phyloP scores from a whole-genome alignment of 2,113 vertebrate genomes.

The Drymodes brunneopygia region DNA sequence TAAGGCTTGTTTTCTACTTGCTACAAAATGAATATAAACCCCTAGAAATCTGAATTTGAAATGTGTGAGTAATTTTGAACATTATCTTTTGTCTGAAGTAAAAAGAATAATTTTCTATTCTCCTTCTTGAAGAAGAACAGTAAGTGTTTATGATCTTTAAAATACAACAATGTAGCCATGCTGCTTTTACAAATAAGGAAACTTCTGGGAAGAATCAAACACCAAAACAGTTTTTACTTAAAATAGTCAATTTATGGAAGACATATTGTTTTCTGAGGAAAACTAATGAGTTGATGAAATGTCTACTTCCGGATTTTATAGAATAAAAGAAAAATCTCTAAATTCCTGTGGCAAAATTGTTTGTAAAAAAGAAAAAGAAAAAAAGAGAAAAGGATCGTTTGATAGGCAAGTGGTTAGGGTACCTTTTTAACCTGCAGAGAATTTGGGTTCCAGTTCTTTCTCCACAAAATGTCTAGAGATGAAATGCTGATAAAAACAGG shows the following conservation, averaged over 20 bases:
- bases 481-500: background rate
- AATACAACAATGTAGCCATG: background rate
- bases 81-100: background rate
- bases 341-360: background rate
- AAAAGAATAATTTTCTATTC: background rate
- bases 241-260: background rate
- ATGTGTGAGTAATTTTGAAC: background rate
- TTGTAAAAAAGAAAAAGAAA: background rate
- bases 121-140: background rate
- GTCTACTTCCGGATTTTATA: background rate
- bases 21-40: background rate
- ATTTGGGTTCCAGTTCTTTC: background rate
- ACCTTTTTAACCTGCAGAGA: background rate
- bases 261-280: background rate
- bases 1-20: background rate
- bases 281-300: background rate
- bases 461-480: background rate
- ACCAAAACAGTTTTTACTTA: background rate
- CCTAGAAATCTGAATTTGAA: background rate
- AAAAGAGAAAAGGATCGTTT: background rate
- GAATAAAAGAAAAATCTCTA: background rate
- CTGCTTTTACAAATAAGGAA: background rate
- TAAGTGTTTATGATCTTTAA: background rate
- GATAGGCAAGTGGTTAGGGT: background rate
- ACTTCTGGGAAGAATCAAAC: background rate